These are phyloP conservation scores for Sussaba pulchella DNA, from an alignment of 2,888 invertebrate species.

Conservation along the genomic window DNA sequence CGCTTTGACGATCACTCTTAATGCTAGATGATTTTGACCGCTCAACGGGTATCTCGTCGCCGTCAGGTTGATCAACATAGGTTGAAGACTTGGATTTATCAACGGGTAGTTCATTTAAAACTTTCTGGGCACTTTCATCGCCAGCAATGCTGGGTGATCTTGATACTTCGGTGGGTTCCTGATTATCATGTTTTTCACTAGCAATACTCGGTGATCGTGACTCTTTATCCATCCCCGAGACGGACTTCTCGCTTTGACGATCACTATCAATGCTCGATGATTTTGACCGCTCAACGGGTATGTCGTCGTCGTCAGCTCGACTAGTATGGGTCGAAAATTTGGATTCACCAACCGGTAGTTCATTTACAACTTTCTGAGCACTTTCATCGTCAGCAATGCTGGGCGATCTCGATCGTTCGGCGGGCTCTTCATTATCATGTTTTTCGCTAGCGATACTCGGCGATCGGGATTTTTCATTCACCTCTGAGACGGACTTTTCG, in stretches of 20 bases:
- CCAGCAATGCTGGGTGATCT: constrained; percentile 9
- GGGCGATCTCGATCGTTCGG: constrained; percentile 60
- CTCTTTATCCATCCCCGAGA: background rate
- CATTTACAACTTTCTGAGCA: constrained; percentile 29
- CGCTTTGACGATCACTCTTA: constrained; percentile 34
- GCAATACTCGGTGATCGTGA: constrained; percentile 39
- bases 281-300: constrained; percentile 46
- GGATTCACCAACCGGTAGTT: background rate
- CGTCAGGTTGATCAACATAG: background rate
- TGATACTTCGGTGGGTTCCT: background rate
- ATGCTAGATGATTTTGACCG: constrained; percentile 52
- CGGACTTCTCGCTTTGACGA: constrained; percentile 38
- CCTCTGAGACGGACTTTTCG: constrained; percentile 50
- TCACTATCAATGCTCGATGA: constrained; percentile 63
- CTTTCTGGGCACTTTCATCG: constrained; percentile 64
- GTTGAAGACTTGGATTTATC: constrained; percentile 64
- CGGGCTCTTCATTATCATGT: constrained; percentile 21
- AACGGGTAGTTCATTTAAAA: constrained; percentile 52
- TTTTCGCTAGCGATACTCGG: constrained; percentile 39
- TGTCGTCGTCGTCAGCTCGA: constrained; percentile 35
- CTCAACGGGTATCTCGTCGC: background rate
- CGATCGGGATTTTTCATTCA: background rate
- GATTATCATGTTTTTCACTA: constrained; percentile 34
- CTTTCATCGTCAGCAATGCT: constrained; percentile 26
- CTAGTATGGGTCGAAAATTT: background rate